A percentile compares a stretch with the other conserved stretches of the same genome.
These are phyloP conservation scores for Idaea straminata DNA, from an alignment of 2,888 invertebrate genomes.

Conservation along the genomic window DNA sequence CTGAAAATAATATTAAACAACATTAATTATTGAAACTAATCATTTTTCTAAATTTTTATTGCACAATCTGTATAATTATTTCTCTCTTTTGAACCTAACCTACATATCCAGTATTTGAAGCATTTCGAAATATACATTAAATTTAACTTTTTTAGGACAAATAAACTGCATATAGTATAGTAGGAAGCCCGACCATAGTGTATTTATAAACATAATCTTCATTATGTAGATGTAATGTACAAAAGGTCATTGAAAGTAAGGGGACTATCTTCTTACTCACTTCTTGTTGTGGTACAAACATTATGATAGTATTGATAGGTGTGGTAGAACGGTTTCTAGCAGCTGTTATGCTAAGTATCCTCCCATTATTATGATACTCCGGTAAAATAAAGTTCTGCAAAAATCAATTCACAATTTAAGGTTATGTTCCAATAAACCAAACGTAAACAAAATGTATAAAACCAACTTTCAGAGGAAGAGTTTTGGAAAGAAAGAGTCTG, in stretches of 20 bases:
- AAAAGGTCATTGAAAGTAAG: background rate
- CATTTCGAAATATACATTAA: background rate
- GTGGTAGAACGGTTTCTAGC: slow-evolving; percentile 79
- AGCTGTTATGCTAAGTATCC: slow-evolving; percentile 55
- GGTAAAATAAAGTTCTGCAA: slow-evolving; percentile 66
- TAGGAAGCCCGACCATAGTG: background rate
- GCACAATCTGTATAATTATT: background rate
- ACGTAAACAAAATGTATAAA: slow-evolving; percentile 8
- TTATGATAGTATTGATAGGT: slow-evolving; percentile 94
- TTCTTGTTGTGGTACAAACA: slow-evolving; percentile 99
- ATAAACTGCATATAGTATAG: background rate
- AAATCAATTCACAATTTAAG: slow-evolving; percentile 27
- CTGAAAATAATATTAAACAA: slow-evolving; percentile 60
- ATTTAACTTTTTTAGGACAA: background rate
- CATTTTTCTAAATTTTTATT: background rate
- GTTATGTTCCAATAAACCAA: slow-evolving; percentile 31
- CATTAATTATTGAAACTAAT: background rate
- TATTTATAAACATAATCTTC: too few relatives aligned
- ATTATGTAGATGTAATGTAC: too few relatives aligned
- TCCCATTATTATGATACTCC: slow-evolving; percentile 66
- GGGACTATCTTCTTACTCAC: slow-evolving; percentile 62
- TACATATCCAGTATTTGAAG: background rate
- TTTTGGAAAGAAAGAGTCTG: slow-evolving; percentile 57
- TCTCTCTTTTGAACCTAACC: background rate
- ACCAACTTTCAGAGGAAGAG: slow-evolving; percentile 43